Evolutionary conservation across 2,113 vertebrate genomes (phyloP).

Genomic region (Paramisgurnus dabryanus): DNA sequence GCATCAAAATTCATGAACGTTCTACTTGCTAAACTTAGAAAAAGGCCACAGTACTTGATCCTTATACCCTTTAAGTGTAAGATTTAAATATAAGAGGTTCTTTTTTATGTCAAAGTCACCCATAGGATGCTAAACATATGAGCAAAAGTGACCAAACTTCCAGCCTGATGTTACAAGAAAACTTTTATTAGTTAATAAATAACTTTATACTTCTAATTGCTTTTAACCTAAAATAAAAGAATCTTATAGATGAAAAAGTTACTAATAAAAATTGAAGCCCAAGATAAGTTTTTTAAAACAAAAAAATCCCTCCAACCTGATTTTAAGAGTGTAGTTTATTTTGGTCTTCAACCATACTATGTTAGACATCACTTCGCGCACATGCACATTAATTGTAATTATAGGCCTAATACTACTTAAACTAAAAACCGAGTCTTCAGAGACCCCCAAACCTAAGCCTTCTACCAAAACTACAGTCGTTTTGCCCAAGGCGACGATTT

Average conservation of each 20-base stretch:
- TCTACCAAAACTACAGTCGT: conserved; percentile 61
- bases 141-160: no score
- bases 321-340: no score
- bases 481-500: conserved; percentile 74
- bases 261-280: no score
- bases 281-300: no score
- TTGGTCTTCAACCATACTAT: no score
- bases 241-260: no score
- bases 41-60: background rate
- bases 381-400: background rate
- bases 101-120: background rate
- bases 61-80: background rate
- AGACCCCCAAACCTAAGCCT: conserved; percentile 44
- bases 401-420: background rate
- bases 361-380: background rate
- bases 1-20: background rate
- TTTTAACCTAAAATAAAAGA: no score
- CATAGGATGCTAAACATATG: no score
- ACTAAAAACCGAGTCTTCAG: background rate
- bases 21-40: background rate
- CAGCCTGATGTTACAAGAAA: no score
- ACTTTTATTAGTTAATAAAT: no score
- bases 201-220: no score
- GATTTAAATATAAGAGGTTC: background rate
- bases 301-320: no score